These are phyloP conservation scores for Myripristis jacobus DNA, from an alignment of 2,797 vertebrate genomes.

Conservation along the genomic window DNA sequence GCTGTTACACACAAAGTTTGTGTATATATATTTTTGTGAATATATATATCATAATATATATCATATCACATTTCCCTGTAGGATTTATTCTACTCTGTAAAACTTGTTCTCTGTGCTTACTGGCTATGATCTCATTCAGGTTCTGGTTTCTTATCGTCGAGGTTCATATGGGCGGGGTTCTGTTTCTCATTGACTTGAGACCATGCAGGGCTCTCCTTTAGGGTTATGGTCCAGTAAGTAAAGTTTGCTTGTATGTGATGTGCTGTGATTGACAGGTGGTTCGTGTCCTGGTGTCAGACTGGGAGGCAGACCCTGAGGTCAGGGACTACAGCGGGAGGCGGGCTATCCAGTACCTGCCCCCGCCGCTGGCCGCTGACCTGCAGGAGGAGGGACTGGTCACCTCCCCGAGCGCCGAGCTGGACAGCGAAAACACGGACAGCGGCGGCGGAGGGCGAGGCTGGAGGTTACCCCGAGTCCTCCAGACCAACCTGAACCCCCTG, in stretches of 20 bases:
- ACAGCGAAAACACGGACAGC: constrained; percentile 62
- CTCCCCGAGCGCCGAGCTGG: constrained; percentile 74
- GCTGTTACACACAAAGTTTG: too few species aligned
- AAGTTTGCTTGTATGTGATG: constrained; percentile 6
- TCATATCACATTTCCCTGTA: too few species aligned
- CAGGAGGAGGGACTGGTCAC: constrained; percentile 69
- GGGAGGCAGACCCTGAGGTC: constrained; percentile 91
- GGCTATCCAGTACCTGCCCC: constrained; percentile 90
- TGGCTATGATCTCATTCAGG: too few species aligned
- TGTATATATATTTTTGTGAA: too few species aligned
- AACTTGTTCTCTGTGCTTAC: too few species aligned
- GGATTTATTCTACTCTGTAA: too few species aligned
- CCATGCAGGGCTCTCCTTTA: too few species aligned
- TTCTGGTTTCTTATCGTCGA: too few species aligned
- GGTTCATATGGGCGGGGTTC: too few species aligned
- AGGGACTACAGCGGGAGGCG: constrained; percentile 95
- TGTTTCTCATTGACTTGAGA: too few species aligned
- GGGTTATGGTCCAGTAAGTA: not conserved
- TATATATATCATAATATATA: too few species aligned
- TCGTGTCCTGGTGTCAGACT: constrained; percentile 90
- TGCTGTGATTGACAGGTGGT: constrained; percentile 71
- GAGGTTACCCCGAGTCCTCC: constrained; percentile 91
- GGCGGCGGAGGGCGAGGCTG: constrained; percentile 82
- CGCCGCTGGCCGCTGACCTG: constrained; percentile 66
- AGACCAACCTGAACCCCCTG: constrained; percentile 88